These are phyloP conservation scores for Mamestra brassicae DNA, from an alignment of 2,888 invertebrate genomes.

Conservation along the genomic window DNA sequence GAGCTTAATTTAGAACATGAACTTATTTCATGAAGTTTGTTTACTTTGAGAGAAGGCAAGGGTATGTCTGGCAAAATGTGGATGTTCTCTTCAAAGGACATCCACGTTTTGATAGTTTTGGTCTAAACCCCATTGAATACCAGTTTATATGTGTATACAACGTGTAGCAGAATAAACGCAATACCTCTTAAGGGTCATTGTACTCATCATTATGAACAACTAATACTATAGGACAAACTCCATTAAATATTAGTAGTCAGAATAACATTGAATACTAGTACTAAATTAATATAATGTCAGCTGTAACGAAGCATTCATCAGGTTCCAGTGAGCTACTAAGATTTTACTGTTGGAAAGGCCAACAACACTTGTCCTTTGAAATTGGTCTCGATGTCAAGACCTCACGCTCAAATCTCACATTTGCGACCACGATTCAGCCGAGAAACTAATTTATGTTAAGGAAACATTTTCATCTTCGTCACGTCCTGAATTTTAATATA, in stretches of 20 bases:
- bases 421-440: background rate
- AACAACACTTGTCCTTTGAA: background rate
- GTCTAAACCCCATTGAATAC: background rate
- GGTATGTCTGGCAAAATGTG: too few species aligned
- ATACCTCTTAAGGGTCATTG: too few species aligned
- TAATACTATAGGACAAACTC: too few species aligned
- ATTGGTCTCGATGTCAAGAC: background rate
- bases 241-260: too few species aligned
- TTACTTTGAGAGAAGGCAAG: background rate
- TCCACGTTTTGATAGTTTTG: background rate
- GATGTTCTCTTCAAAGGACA: background rate
- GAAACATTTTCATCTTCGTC: slow-evolving; percentile 39
- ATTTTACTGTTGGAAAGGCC: background rate
- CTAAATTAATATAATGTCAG: too few species aligned
- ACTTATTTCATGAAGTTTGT: background rate
- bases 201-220: too few species aligned
- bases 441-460: slow-evolving; percentile 37
- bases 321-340: too few species aligned
- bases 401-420: background rate
- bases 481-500: slow-evolving; percentile 60
- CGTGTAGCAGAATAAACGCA: too few species aligned
- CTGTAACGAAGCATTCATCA: too few species aligned
- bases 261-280: too few species aligned
- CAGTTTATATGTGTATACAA: too few species aligned
- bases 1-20: slow-evolving; percentile 42